A percentile compares a stretch with the other conserved stretches of the same genome.
Conservation (phyloP, 2,113 vertebrate species). For the Rattus norvegicus region GRCr8 NC_086027.1:75596501-75597000, state of each 20-base stretch:
- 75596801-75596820: background rate
- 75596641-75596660: background rate
- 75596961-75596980: background rate
- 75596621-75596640: background rate
- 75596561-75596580: fast-evolving
- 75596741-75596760: background rate
- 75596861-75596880: background rate
- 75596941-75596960: background rate
- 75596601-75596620: background rate
- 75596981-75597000: slow-evolving; percentile 6
- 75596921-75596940: background rate
- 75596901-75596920: slow-evolving; percentile 44
- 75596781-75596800: background rate
- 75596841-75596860: background rate
- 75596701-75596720: background rate
- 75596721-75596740: background rate
- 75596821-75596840: background rate
- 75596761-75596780: background rate
- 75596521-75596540: background rate
- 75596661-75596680: background rate
- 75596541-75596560: background rate
- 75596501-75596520: background rate
- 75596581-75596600: background rate
- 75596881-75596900: background rate
- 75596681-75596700: background rate